Percentiles rank a stretch among this genome's conserved stretches.
Conservation (phyloP, 2,797 vertebrate species). For the Pogoniulus pusillus region DNA sequence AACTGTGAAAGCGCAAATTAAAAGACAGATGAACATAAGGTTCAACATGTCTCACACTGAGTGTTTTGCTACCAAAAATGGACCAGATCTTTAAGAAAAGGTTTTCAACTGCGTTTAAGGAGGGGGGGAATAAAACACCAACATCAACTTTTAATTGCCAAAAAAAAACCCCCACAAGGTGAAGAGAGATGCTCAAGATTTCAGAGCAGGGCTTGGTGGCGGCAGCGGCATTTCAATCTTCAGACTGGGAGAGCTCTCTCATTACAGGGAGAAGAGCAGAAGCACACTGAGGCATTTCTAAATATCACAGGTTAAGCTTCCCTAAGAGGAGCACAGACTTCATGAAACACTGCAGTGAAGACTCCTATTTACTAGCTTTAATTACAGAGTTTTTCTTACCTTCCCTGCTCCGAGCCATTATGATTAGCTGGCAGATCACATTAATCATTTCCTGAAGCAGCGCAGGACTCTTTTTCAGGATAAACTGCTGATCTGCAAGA, state of each 20-base stretch:
- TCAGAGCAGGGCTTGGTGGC: background rate
- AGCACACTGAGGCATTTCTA: background rate
- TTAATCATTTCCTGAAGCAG: constrained; percentile 99
- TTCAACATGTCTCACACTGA: background rate
- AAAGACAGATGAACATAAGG: background rate
- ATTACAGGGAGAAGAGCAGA: background rate
- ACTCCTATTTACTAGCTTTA: background rate
- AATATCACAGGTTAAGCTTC: background rate
- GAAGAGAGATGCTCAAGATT: background rate
- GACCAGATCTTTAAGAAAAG: background rate
- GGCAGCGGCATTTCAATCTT: background rate
- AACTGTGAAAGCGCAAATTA: background rate
- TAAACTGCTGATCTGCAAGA: constrained; percentile 94
- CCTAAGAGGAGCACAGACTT: background rate
- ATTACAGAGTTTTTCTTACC: constrained; percentile 76
- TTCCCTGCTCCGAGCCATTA: constrained; percentile 98
- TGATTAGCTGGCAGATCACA: constrained; percentile 96
- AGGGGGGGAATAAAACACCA: too few relatives aligned
- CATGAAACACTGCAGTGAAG: background rate
- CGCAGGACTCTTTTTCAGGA: constrained; percentile 93
- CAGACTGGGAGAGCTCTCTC: background rate
- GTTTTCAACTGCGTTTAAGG: background rate
- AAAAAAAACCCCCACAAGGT: background rate
- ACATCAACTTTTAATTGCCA: background rate
- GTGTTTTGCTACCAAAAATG: background rate